Percentiles rank a stretch among this genome's conserved stretches.
Evolutionary conservation across 2,797 vertebrate species (phyloP).

Genomic region (Chanos chanos): DNA sequence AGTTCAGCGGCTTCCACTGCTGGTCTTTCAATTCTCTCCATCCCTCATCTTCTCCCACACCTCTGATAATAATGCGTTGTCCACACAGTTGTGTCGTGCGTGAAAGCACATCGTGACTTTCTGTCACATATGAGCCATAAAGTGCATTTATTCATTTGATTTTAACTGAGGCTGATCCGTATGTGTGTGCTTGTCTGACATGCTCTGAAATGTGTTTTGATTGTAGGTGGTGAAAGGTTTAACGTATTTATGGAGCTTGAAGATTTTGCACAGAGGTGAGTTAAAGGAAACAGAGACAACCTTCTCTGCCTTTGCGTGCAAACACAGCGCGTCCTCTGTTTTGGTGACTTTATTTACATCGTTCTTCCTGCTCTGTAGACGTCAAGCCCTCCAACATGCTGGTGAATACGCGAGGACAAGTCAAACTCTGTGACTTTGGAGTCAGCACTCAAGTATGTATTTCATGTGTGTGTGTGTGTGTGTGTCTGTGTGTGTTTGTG

Average conservation of each 20-base stretch:
- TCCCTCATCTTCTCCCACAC: too few species aligned
- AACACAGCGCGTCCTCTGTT: neutral
- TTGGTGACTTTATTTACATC: neutral
- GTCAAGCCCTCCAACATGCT: constrained; percentile 98
- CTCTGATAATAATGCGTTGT: too few species aligned
- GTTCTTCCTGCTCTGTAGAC: constrained; percentile 71
- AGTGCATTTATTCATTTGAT: too few species aligned
- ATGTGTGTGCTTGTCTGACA: constrained; percentile 20
- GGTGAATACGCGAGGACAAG: constrained; percentile 94
- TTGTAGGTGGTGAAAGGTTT: constrained; percentile 95
- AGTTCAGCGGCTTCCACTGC: too few species aligned
- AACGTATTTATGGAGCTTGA: constrained; percentile 97
- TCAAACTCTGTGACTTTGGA: constrained; percentile 98
- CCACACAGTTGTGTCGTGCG: too few species aligned
- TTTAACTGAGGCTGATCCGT: too few species aligned
- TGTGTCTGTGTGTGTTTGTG: neutral
- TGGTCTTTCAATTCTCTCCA: too few species aligned
- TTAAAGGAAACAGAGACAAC: too few species aligned
- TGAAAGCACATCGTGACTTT: too few species aligned
- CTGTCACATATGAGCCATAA: too few species aligned
- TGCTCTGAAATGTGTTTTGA: too few species aligned
- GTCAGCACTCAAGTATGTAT: constrained; percentile 90
- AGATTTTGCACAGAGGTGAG: constrained; percentile 98
- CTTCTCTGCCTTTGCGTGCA: neutral
- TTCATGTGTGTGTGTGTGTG: constrained; percentile 42